Conservation (phyloP, 2,797 vertebrate species). For the Limnodromus scolopaceus region DNA sequence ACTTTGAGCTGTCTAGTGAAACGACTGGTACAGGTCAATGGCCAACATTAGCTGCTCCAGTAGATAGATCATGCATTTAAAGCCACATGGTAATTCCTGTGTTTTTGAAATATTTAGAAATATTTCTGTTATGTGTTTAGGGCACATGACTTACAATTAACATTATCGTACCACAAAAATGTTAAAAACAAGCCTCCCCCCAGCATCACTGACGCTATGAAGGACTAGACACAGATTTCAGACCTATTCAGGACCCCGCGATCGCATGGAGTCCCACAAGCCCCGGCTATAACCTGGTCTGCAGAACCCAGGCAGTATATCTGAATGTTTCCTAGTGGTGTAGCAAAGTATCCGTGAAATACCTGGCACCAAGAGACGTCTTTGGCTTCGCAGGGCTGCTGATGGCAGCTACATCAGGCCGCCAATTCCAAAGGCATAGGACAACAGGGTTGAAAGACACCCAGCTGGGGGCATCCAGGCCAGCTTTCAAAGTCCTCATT, state of each 20-base stretch:
- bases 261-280: fast-evolving
- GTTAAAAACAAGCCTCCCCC: background rate
- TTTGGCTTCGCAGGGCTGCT: background rate
- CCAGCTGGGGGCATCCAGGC: background rate
- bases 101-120: background rate
- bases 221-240: background rate
- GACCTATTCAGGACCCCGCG: background rate
- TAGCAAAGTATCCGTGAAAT: background rate
- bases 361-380: background rate
- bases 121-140: background rate
- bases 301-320: background rate
- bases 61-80: background rate
- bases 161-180: background rate
- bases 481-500: background rate
- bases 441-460: background rate
- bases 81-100: background rate
- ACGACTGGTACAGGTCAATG: background rate
- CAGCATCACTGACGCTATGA: background rate
- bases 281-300: background rate
- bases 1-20: background rate
- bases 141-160: background rate
- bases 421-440: background rate
- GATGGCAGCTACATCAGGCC: background rate
- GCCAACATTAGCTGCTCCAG: background rate
- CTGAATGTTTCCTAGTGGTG: background rate